Evolutionary conservation across 1,140 invertebrate genomes (phyloP), one percentile per base, ranked within the genome.

Genomic region (Drosophila lowei): DNA sequence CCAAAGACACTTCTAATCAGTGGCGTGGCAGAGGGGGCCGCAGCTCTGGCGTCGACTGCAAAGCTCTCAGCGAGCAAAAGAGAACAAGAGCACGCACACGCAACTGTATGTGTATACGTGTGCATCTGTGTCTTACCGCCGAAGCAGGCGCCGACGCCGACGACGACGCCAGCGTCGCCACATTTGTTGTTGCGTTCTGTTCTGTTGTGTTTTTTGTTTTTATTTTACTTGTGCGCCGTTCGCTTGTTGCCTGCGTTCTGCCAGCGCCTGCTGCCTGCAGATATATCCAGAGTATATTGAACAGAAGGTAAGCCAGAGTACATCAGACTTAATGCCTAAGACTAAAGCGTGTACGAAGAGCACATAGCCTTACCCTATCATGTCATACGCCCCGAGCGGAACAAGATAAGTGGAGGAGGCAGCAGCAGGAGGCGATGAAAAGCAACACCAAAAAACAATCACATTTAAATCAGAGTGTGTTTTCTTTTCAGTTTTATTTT

Each of bases 381-480:
- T 34, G 11, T 3, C 34, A 11, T 11, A 11, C 3, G 34, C 9
- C 3, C 34, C 34, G 34, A 60, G 16, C 16, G 6, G 2, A 21
- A 3, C 16, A 41, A 59, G 28, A n/a, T 28, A 16, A 42, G 44
- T 47, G 66, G 48, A 18, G 13, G 42, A 57, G 49, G 52, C 67
- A 52, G 65, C 56, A 21, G 49, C 18, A 63, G 50, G 63, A 61
- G 47, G 38, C 54, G 48, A 11, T 11, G 34, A 11, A 67, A 59
- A 70, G 53, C 41, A 52, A 54, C 30, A 13, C 34, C 11, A 38
- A 66, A 77, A 80, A 64, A 89, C 80, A 84, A 89, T 79, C 83
- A 77, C 83, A 88, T 77, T 88, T 77, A 88, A 88, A 88, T 88
- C 83, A 81, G 74, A 83, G 68, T 88, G 70, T 77, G 80, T 79